A percentile compares a stretch with the other conserved stretches of the same genome.
These are phyloP conservation scores for Vimba vimba DNA, from an alignment of 2,113 vertebrate genomes.

Conservation along the genomic window DNA sequence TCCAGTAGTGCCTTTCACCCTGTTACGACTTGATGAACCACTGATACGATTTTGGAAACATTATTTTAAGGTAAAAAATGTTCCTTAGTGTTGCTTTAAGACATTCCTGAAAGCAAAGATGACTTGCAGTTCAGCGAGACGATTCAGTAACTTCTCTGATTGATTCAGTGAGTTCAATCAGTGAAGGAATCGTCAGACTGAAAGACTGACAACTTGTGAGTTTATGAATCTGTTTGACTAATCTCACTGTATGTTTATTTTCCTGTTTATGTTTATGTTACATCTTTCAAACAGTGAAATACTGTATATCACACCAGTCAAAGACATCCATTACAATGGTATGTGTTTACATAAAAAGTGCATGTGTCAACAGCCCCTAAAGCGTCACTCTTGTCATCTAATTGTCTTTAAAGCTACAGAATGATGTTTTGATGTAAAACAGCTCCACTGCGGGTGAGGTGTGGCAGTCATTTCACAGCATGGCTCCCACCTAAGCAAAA, in stretches of 20 bases:
- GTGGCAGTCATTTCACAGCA: background rate
- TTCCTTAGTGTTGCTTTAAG: background rate
- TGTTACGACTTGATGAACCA: too few relatives aligned
- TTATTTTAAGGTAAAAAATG: too few relatives aligned
- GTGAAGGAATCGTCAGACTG: background rate
- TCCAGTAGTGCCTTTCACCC: too few relatives aligned
- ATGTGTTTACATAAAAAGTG: background rate
- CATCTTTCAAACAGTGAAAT: background rate
- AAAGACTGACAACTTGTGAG: background rate
- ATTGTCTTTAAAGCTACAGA: background rate
- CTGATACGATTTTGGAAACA: too few relatives aligned
- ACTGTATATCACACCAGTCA: background rate
- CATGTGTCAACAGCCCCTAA: background rate
- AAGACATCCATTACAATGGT: background rate
- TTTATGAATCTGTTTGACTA: background rate
- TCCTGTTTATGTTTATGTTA: too few relatives aligned
- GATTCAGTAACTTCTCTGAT: background rate
- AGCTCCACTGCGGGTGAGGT: background rate
- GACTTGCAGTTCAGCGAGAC: background rate
- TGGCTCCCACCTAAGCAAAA: constrained; percentile 31
- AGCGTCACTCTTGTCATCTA: background rate
- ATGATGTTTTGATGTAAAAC: constrained; percentile 4
- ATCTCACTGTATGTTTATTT: too few relatives aligned
- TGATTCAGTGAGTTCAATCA: background rate
- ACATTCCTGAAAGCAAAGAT: background rate